Base-by-base conservation (phyloP, 2,797 vertebrate species). In the Atherinosoma microstoma region DNA sequence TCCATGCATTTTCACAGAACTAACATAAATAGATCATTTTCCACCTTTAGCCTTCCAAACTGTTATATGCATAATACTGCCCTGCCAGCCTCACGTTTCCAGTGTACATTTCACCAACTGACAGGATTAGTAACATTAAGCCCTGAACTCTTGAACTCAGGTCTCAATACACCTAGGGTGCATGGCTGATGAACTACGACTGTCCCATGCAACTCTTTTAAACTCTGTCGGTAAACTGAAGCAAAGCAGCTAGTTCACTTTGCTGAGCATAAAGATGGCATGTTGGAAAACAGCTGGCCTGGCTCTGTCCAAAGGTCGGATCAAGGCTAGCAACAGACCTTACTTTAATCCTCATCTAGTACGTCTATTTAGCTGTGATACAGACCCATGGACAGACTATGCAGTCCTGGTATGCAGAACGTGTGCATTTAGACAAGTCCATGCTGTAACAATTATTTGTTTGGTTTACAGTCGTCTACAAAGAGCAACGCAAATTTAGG, bases 81-180 rank as follows among this genome's bases (percentile, higher is more conserved):
- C 58, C 35, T 24, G 58, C 35, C 36, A 75, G 75, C 86, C 76
- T 92, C 92, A 91, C 82, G 76, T 94, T 94, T 91, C 67, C 82
- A 88, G 91, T 86, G 75, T 90, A 75, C 72, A 81, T 94, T 93
- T 94, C 89, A 91, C 62, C 75, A 79, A 64, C 72, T 84, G 84
- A 91, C 80, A 87, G 82, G 90, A 93, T 94, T 91, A 93, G 87
- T 82, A 76, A 85, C 86, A 84, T 87, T 87, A 91, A 87, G 86
- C 74, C 61, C 60, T 89, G 85, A 90, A 91, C 87, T 89, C 75
- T 86, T 90, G 87, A 93, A 87, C 90, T 78, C n/a, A 0, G 71
- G 32, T 72, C 67, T 84, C 78, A 75, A 72, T 75, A 71, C 75
- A 72, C 27, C 60, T 61, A 73, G 62, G 53, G 67, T 76, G 80